phyloP scores from a whole-genome alignment of 2,888 invertebrate genomes.

The Chrysolina americana region DNA sequence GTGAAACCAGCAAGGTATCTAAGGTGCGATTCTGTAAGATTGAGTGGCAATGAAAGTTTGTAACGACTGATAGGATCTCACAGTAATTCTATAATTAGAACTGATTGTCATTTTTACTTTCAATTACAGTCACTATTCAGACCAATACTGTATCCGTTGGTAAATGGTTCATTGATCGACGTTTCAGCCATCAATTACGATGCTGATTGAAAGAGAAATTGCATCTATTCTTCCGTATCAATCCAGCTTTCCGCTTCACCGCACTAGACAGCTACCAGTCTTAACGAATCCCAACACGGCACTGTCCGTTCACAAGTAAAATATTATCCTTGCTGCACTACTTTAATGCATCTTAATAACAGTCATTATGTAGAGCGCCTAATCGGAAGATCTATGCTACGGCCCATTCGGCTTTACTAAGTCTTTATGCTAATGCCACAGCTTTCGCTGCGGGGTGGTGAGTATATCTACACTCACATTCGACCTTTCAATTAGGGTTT shows the following conservation, averaged over 20 bases:
- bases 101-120: too few species aligned
- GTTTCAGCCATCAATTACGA: neutral
- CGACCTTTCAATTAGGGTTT: constrained; percentile 25
- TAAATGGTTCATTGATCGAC: neutral
- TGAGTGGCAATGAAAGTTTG: too few species aligned
- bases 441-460: constrained; percentile 40
- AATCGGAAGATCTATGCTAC: constrained; percentile 53
- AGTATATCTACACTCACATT: constrained; percentile 29
- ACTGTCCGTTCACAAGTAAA: constrained; percentile 57
- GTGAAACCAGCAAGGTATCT: too few species aligned
- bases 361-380: constrained; percentile 58
- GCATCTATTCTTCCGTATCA: neutral
- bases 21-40: too few species aligned
- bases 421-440: constrained; percentile 54
- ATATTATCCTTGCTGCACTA: constrained; percentile 62
- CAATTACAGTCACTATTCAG: too few species aligned
- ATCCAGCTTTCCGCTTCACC: constrained; percentile 23
- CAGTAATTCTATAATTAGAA: too few species aligned
- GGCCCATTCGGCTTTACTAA: constrained; percentile 38
- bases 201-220: neutral
- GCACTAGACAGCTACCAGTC: constrained; percentile 29
- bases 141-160: too few species aligned
- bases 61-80: too few species aligned
- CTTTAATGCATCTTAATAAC: constrained; percentile 64
- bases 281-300: constrained; percentile 28